A percentile compares a stretch with the other conserved stretches of the same genome.
phyloP scores from a whole-genome alignment of 2,797 vertebrate genomes.

The Eulemur coronatus region DNA sequence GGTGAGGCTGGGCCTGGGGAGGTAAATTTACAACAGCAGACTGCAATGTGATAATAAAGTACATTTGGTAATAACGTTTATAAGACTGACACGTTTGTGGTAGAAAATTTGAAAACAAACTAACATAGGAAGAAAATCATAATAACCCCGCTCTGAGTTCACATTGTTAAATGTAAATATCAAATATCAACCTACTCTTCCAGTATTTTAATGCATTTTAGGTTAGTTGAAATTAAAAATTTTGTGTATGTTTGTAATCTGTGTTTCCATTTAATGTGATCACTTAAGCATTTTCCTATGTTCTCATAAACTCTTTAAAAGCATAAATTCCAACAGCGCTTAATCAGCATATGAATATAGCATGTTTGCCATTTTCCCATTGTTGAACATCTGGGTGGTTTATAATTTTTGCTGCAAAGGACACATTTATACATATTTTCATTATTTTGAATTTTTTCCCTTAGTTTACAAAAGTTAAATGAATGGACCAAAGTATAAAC shows the following conservation, averaged over 20 bases:
- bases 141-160: neutral
- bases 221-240: neutral
- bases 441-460: neutral
- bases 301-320: neutral
- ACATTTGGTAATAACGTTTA: neutral
- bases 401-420: neutral
- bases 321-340: accelerated
- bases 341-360: accelerated
- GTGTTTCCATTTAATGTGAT: neutral
- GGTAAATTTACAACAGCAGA: neutral
- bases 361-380: accelerated
- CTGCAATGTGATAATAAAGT: neutral
- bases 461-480: neutral
- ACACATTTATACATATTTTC: neutral
- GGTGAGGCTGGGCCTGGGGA: neutral
- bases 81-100: neutral
- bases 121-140: neutral
- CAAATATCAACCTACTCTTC: too few relatives aligned
- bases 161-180: neutral
- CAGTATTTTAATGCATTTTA: neutral
- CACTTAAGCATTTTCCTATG: neutral
- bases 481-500: neutral
- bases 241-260: neutral
- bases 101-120: neutral
- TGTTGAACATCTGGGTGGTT: neutral